Conservation (phyloP, 1,140 invertebrate species). For the Penaeus chinensis region DNA sequence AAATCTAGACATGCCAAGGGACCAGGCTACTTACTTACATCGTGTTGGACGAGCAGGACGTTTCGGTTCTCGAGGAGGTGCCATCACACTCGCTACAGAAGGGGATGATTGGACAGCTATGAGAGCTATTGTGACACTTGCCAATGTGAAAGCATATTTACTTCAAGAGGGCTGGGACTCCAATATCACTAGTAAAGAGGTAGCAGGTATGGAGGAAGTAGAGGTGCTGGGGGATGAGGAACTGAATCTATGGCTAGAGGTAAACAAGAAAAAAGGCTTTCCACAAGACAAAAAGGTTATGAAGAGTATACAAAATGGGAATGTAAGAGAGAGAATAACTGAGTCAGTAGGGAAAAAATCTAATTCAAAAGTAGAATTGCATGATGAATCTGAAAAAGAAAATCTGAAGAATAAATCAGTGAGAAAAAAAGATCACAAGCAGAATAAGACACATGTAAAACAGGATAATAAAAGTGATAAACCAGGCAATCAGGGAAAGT, state of each 20-base stretch:
- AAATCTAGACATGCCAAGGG: conserved; percentile 88
- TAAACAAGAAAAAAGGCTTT: not conserved
- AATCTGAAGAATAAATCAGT: not conserved
- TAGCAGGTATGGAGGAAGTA: conserved; percentile 23
- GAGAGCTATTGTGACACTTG: conserved; percentile 53
- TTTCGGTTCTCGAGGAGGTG: conserved; percentile 74
- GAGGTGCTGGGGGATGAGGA: conserved; percentile 17
- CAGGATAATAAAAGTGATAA: not conserved
- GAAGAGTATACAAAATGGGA: not conserved
- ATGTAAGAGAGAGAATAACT: not conserved
- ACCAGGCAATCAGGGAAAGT: too few species aligned
- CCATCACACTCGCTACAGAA: conserved; percentile 41
- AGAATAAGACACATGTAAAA: not conserved
- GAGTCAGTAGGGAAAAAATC: not conserved
- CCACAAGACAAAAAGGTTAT: not conserved
- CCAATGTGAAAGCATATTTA: conserved; percentile 37
- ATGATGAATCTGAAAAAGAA: conserved; percentile 33
- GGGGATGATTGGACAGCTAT: conserved; percentile 52
- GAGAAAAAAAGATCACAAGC: not conserved
- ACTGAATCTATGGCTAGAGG: conserved; percentile 19
- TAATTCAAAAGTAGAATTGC: not conserved
- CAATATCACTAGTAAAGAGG: conserved; percentile 23
- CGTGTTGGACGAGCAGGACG: conserved; percentile 94
- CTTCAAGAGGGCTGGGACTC: conserved; percentile 25
- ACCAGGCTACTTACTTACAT: conserved; percentile 92